Conservation (phyloP, 2,113 vertebrate genomes). For the Delphinapterus leucas region DNA sequence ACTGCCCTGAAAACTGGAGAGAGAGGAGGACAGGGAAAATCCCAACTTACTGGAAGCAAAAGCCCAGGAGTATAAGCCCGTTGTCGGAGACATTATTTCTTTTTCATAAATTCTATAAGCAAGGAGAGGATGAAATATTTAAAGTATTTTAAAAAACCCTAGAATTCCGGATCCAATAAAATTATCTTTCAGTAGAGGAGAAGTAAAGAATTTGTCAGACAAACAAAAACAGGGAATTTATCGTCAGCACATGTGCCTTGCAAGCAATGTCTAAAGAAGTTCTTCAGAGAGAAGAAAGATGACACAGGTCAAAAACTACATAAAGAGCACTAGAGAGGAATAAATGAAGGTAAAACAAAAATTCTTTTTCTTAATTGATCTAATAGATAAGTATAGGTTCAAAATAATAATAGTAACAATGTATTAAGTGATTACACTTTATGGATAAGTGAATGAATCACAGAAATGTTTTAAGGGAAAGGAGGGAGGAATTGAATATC, state of each 20-base stretch:
- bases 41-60: not conserved
- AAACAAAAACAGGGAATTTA: not conserved
- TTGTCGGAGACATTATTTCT: not conserved
- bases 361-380: not conserved
- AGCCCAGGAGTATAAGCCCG: not conserved
- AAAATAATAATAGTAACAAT: not conserved
- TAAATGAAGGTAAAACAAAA: not conserved
- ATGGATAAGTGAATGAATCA: not conserved
- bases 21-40: not conserved
- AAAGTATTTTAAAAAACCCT: not conserved
- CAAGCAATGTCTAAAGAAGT: not conserved
- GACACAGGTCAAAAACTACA: not conserved
- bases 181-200: not conserved
- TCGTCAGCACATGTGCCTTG: not conserved
- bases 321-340: not conserved
- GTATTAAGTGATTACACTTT: not conserved
- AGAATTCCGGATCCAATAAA: not conserved
- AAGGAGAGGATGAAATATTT: not conserved
- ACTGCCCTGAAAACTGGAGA: not conserved
- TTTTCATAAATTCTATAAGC: not conserved
- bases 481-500: not conserved
- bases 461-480: not conserved
- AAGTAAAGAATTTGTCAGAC: not conserved
- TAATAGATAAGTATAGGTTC: not conserved
- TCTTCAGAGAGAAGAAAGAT: not conserved